These are phyloP conservation scores for Xiphophorus hellerii DNA, from an alignment of 2,113 vertebrate species.

Conservation along the genomic window DNA sequence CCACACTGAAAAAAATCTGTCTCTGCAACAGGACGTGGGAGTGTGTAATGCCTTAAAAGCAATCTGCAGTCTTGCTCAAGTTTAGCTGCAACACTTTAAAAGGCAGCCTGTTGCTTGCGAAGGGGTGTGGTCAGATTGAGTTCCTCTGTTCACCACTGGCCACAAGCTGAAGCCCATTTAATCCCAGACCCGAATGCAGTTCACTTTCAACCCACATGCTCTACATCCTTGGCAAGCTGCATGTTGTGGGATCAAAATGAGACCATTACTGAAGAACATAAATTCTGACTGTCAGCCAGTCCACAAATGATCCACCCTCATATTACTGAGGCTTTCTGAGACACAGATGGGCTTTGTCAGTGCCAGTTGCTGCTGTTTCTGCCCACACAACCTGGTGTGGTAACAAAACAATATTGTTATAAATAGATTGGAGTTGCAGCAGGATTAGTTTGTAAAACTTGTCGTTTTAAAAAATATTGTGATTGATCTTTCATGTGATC, in stretches of 20 bases:
- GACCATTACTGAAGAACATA: slow-evolving; percentile 39
- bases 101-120: slow-evolving; percentile 44
- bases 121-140: slow-evolving; percentile 67
- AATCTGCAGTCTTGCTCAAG: slow-evolving; percentile 42
- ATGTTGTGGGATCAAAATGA: slow-evolving; percentile 56
- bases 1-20: slow-evolving; percentile 45
- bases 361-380: slow-evolving; percentile 9
- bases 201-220: slow-evolving; percentile 61
- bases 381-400: slow-evolving; percentile 12
- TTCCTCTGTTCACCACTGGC: slow-evolving; percentile 63
- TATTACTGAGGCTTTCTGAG: slow-evolving; percentile 42
- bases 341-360: slow-evolving; percentile 64
- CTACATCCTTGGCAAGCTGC: slow-evolving; percentile 50
- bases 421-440: neutral
- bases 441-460: slow-evolving; percentile 1
- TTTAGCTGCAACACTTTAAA: slow-evolving; percentile 28
- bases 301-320: slow-evolving; percentile 49
- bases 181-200: slow-evolving; percentile 42
- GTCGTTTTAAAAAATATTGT: too few relatives aligned
- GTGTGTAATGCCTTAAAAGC: slow-evolving; percentile 45
- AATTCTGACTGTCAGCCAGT: slow-evolving; percentile 45
- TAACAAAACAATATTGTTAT: slow-evolving; percentile 25
- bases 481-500: neutral
- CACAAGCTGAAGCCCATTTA: slow-evolving; percentile 67
- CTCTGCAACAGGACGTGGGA: slow-evolving; percentile 40